Percentiles rank a stretch among this genome's conserved stretches.
These are phyloP conservation scores for Sesamia inferens DNA, from an alignment of 2,888 invertebrate genomes.

Conservation along the genomic window DNA sequence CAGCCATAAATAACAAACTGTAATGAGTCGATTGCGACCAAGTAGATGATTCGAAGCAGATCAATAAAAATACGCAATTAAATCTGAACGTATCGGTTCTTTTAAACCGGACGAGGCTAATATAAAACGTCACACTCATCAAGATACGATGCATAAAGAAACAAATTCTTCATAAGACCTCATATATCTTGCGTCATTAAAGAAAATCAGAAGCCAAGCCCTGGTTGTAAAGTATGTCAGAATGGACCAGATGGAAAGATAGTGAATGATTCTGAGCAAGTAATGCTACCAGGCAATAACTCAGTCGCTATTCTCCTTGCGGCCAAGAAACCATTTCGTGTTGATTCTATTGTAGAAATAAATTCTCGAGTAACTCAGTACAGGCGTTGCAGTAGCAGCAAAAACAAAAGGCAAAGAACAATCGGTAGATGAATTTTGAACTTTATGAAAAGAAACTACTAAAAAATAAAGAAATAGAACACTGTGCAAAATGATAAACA, in stretches of 20 bases:
- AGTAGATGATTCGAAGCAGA: slow-evolving; percentile 42
- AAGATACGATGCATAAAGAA: slow-evolving; percentile 60
- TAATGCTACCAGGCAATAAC: slow-evolving; percentile 81
- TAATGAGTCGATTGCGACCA: slow-evolving; percentile 47
- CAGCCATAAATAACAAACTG: slow-evolving; percentile 52
- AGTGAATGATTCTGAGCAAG: slow-evolving; percentile 79
- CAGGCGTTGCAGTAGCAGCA: slow-evolving; percentile 72
- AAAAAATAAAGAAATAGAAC: slow-evolving; percentile 69
- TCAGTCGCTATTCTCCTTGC: slow-evolving; percentile 75
- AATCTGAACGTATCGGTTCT: slow-evolving; percentile 47
- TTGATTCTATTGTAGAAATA: slow-evolving; percentile 82
- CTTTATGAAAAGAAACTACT: slow-evolving; percentile 71
- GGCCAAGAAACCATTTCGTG: slow-evolving; percentile 79
- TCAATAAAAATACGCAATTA: slow-evolving; percentile 62
- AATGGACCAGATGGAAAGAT: slow-evolving; percentile 83
- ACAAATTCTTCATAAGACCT: slow-evolving; percentile 69
- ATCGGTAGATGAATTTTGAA: slow-evolving; percentile 68
- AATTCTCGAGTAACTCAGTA: slow-evolving; percentile 77
- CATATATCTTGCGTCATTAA: slow-evolving; percentile 82
- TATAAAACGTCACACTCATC: slow-evolving; percentile 64
- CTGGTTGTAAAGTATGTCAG: slow-evolving; percentile 83
- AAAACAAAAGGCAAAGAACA: slow-evolving; percentile 71
- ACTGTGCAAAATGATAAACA: slow-evolving; percentile 64
- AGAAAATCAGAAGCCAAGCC: slow-evolving; percentile 76
- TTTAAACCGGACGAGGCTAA: slow-evolving; percentile 54